phyloP scores from a whole-genome alignment of 2,797 vertebrate genomes.

The Lophius americanus region DNA sequence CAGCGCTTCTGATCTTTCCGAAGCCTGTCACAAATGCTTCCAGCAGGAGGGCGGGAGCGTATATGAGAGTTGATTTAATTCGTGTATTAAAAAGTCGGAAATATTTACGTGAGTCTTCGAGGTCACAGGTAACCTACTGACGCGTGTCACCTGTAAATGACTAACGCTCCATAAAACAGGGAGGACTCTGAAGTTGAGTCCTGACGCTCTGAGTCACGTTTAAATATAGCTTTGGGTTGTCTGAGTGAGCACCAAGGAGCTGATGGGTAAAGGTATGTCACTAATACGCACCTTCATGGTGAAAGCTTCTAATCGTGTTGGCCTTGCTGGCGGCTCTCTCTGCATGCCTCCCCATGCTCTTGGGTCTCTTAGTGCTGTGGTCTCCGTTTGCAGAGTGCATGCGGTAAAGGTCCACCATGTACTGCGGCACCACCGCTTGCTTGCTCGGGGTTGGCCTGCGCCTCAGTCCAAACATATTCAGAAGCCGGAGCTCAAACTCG shows the following conservation, averaged over 20 bases:
- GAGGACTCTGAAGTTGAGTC: conserved; percentile 65
- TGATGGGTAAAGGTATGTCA: conserved; percentile 79
- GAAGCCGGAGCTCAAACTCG: conserved; percentile 94
- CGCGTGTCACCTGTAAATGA: conserved; percentile 74
- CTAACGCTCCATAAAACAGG: conserved; percentile 69
- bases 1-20: conserved; percentile 63
- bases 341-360: conserved; percentile 86
- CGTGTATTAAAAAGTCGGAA: background rate
- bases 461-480: conserved; percentile 96
- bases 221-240: conserved; percentile 77
- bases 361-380: conserved; percentile 83
- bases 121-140: conserved; percentile 3
- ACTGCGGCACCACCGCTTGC: conserved; percentile 91
- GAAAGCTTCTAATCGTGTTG: conserved; percentile 98
- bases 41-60: conserved; percentile 48
- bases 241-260: conserved; percentile 62
- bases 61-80: conserved; percentile 31
- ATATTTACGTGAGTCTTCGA: too few relatives aligned
- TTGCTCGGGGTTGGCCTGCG: conserved; percentile 92
- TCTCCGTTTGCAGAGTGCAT: conserved; percentile 89
- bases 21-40: conserved; percentile 68
- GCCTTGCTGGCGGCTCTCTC: conserved; percentile 92
- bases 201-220: conserved; percentile 74
- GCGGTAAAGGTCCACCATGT: conserved; percentile 96
- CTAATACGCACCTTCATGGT: conserved; percentile 94